Evolutionary conservation across 2,113 vertebrate genomes (phyloP).

Genomic region (Charadrius vociferus): DNA sequence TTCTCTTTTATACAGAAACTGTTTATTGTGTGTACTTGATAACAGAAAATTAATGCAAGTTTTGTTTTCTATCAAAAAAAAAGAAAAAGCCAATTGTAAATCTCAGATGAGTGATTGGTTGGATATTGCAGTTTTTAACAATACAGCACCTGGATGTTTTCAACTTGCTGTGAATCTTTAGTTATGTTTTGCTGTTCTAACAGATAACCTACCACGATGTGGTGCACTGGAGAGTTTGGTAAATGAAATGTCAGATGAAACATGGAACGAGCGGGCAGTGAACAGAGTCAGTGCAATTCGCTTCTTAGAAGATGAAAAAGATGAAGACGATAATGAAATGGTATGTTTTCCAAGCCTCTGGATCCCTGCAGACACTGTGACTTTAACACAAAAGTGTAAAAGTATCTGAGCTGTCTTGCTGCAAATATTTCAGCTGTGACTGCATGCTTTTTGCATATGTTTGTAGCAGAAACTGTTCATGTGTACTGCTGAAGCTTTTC

Average conservation of each 20-base stretch:
- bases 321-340: slow-evolving; percentile 89
- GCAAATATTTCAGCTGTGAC: neutral
- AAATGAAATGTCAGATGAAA: slow-evolving; percentile 86
- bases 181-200: neutral
- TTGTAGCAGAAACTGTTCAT: neutral
- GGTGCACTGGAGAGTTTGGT: slow-evolving; percentile 91
- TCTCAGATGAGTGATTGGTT: neutral
- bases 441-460: neutral
- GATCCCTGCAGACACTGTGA: neutral
- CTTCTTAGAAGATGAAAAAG: slow-evolving; percentile 91
- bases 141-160: neutral
- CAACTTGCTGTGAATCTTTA: neutral
- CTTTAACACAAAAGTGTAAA: neutral
- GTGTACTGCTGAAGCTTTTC: neutral
- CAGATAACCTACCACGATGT: slow-evolving; percentile 91
- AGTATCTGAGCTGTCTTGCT: neutral
- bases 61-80: neutral
- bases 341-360: slow-evolving; percentile 70
- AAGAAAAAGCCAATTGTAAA: neutral
- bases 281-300: slow-evolving; percentile 94
- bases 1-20: neutral
- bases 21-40: neutral
- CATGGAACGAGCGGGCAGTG: slow-evolving; percentile 85
- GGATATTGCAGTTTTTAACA: neutral
- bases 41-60: neutral